Evolutionary conservation across 2,797 vertebrate genomes (phyloP).

Genomic region (Acanthurus tractus): DNA sequence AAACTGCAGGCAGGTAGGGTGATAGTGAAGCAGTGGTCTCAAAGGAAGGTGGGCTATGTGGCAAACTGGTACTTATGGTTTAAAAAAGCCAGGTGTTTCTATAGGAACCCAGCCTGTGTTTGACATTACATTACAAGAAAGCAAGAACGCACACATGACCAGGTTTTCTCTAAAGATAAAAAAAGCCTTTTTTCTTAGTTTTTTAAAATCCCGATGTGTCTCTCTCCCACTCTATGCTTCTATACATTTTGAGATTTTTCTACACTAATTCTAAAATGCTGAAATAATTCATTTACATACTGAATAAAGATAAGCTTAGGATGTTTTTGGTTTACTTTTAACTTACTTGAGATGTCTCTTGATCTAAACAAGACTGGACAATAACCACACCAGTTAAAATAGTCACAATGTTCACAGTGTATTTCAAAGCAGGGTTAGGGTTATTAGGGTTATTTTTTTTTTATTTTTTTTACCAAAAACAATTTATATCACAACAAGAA

Average conservation of each 20-base stretch:
- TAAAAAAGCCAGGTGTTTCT: slow-evolving; percentile 46
- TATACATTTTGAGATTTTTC: slow-evolving; percentile 47
- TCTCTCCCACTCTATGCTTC: slow-evolving; percentile 24
- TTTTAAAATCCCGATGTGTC: slow-evolving; percentile 23
- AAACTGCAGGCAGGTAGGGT: slow-evolving; percentile 45
- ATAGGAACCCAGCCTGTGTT: slow-evolving; percentile 46
- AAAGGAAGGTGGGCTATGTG: slow-evolving; percentile 46
- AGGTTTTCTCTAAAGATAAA: slow-evolving; percentile 40
- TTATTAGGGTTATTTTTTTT: no score
- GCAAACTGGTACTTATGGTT: slow-evolving; percentile 36
- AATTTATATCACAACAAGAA: background rate
- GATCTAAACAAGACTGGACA: slow-evolving; percentile 65
- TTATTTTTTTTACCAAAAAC: background rate
- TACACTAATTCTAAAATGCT: slow-evolving; percentile 56
- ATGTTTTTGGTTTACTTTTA: slow-evolving; percentile 61
- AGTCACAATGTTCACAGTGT: background rate
- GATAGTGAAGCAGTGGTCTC: slow-evolving; percentile 53
- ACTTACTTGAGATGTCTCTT: slow-evolving; percentile 65
- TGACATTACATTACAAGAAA: slow-evolving; percentile 43
- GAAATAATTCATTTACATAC: slow-evolving; percentile 69
- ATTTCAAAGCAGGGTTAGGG: slow-evolving; percentile 44
- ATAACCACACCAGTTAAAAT: slow-evolving; percentile 35
- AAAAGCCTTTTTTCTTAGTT: slow-evolving; percentile 17
- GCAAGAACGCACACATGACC: slow-evolving; percentile 15
- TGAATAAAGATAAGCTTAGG: slow-evolving; percentile 50